A percentile compares a stretch with the other conserved stretches of the same genome.
Evolutionary conservation across 1,140 invertebrate genomes (phyloP).

Genomic region (Pogonognathellus flavescens): DNA sequence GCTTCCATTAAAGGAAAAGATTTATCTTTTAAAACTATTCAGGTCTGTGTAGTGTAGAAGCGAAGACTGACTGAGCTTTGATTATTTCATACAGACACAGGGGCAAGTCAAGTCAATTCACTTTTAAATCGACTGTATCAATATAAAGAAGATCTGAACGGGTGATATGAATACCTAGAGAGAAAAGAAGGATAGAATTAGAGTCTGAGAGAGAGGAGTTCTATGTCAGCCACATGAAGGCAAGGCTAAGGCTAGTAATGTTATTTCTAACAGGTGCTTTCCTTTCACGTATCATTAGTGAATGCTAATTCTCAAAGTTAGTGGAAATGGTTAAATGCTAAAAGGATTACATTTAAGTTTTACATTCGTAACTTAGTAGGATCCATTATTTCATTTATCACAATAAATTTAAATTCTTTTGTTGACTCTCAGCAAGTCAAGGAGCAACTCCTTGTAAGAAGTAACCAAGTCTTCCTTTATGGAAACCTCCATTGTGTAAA

Average conservation of each 20-base stretch:
- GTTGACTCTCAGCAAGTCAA: conserved; percentile 34
- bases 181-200: too few species aligned
- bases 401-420: conserved; percentile 6
- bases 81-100: background rate
- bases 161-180: background rate
- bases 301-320: conserved; percentile 29
- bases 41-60: background rate
- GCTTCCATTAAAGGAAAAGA: conserved; percentile 43
- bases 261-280: conserved; percentile 23
- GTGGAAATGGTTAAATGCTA: conserved; percentile 14
- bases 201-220: too few species aligned
- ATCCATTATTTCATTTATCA: background rate
- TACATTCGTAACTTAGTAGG: background rate
- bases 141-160: background rate
- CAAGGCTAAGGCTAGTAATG: too few species aligned
- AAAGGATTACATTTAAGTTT: conserved; percentile 15
- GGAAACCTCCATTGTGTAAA: background rate
- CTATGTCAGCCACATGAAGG: background rate
- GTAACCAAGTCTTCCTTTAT: conserved; percentile 15
- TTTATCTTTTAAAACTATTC: conserved; percentile 31
- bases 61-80: background rate
- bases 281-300: conserved; percentile 36
- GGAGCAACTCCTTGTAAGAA: conserved; percentile 33
- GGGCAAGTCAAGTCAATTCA: conserved; percentile 4
- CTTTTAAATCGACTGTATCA: conserved; percentile 25